Conservation (phyloP, 2,797 vertebrate species). For the Xerus rutilus region DNA sequence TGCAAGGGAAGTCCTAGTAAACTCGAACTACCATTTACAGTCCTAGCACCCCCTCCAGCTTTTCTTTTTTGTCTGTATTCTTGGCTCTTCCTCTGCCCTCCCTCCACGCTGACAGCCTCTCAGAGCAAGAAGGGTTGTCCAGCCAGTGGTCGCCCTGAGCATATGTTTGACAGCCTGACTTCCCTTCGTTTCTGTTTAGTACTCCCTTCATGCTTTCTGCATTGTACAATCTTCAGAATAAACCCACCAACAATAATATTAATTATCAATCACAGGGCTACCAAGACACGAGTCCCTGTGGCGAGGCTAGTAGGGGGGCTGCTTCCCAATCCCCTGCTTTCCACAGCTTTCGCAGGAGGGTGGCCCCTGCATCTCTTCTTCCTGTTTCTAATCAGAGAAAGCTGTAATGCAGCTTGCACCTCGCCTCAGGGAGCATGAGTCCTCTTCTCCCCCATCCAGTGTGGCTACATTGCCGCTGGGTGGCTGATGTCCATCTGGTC, state of each 20-base stretch:
- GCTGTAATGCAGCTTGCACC: neutral
- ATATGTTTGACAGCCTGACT: neutral
- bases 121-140: neutral
- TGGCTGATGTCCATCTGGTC: neutral
- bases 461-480: neutral
- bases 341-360: neutral
- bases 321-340: no score
- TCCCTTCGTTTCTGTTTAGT: neutral
- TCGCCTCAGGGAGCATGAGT: neutral
- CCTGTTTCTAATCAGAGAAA: neutral
- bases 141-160: neutral
- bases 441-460: neutral
- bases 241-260: neutral
- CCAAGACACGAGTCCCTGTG: neutral
- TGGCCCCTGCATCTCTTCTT: neutral
- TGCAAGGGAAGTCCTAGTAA: neutral
- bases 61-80: neutral
- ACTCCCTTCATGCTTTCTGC: neutral
- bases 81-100: neutral
- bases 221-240: neutral
- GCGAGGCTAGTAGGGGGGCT: neutral
- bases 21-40: neutral
- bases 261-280: neutral
- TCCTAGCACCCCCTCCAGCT: neutral
- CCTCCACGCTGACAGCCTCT: neutral